Evolutionary conservation across 2,888 invertebrate species (phyloP).

Genomic region (Pegoplata infirma): DNA sequence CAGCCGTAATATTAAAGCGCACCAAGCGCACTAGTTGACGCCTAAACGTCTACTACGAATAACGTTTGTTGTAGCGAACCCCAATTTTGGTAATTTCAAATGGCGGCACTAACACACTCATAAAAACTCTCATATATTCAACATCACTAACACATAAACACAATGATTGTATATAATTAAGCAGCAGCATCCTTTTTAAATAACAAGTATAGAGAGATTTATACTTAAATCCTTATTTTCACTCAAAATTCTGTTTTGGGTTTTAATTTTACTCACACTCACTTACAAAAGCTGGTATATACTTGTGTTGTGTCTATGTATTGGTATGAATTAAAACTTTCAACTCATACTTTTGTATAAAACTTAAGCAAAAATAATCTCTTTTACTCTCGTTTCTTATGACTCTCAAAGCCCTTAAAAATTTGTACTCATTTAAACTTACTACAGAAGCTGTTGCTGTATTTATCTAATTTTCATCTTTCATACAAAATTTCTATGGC

Average conservation of each 20-base stretch:
- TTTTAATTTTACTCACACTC: neutral
- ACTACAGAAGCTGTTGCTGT: constrained; percentile 56
- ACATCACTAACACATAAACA: constrained; percentile 1
- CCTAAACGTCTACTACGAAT: constrained; percentile 79
- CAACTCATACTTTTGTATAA: constrained; percentile 44
- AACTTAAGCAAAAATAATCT: constrained; percentile 37
- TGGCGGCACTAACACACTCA: constrained; percentile 69
- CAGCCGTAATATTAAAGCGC: constrained; percentile 76
- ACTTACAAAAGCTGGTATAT: neutral
- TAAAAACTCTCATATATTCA: constrained; percentile 59
- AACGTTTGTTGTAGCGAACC: constrained; percentile 78
- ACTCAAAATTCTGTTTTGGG: constrained; percentile 46
- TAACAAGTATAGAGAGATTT: constrained; percentile 21
- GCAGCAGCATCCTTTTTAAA: constrained; percentile 46
- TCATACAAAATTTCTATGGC: constrained; percentile 58
- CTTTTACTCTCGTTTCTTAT: neutral
- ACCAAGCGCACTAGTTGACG: constrained; percentile 79
- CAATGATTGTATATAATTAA: neutral
- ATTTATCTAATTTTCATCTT: constrained; percentile 47
- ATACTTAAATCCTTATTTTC: constrained; percentile 46
- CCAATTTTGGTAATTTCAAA: constrained; percentile 77
- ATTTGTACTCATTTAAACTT: neutral
- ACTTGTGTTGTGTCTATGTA: neutral
- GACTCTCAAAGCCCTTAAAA: neutral
- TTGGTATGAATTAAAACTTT: constrained; percentile 27